Evolutionary conservation across 2,113 vertebrate species (phyloP), one percentile per base, ranked within the genome.

Genomic region (Sylvilagus bachmani): DNA sequence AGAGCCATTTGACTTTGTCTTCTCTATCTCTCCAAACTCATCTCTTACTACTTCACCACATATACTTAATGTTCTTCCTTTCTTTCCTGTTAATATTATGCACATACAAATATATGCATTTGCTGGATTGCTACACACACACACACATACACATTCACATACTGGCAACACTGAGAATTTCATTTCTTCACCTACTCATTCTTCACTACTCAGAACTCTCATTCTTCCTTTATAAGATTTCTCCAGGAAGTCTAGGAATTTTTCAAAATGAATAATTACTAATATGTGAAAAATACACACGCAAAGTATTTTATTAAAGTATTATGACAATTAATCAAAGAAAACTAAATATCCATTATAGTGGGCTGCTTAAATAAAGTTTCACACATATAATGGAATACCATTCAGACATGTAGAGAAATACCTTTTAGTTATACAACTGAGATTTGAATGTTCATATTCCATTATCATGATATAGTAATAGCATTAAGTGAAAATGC

Each of bases 401-500:
- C 12, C 13, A 31, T 79, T 29, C 33, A 44, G 44, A 61, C 10
- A 53, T 81, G 5, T 33, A 90, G 78, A 86, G 22, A 92, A 82
- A 89, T 44, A 67, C 9, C 10, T 36, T 79, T 31, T 31, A 75
- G 12, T 66, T 85, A 58, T 38, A 2, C 22, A 91, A 55, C 2
- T 71, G 7, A 44, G 31, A 38, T 9, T 38, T 78, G 33, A 93
- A 55, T 69, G 31, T 51, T 74, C 24, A 64, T 90, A 78, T 66
- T 70, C 29, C 80, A 29, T 80, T 55, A 55, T 86, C 12, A 62
- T 27, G 2, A 49, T 75, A 53, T 55, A 55, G 24, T 14, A 85
- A 90, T 51, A 62, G 21, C 66, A 79, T 27, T 49, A 58, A 90
- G 21, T 49, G 12, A 92, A 93, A 89, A 93, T 78, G 24, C 10